Evolutionary conservation across 2,113 vertebrate genomes (phyloP), one percentile per base, ranked within the genome.

Genomic region (Cynopterus brachyotis): DNA sequence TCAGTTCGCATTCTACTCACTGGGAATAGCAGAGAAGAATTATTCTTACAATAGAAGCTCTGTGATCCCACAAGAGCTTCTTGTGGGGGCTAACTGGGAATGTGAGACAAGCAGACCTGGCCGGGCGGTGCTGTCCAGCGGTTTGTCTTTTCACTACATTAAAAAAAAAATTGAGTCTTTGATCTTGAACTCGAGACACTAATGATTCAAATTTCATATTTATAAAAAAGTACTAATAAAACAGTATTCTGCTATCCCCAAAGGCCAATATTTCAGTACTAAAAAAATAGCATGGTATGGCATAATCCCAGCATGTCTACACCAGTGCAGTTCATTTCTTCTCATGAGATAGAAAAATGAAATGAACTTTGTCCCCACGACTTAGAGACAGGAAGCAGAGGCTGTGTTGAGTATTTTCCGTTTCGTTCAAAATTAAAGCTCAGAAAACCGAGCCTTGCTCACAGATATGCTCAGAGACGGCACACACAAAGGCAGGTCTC

Each of bases 361-460:
- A 73, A n/a, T 81, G 79, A 90, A 79, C 75, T 81, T 32, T 57
- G 32, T 3, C 35, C 32, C 40, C 28, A 12, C 2, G 0, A 83
- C 30, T 57, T 35, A 92, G 53, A 94, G 24, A 64, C 20, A 50
- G 72, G 40, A 92, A n/a, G 19, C 62, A 53, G 67, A 45, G 19
- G 64, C 73, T 76, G 20, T 69, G 50, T 67, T 69, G 75, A 81
- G 64, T 81, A 13, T 72, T 93, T 96, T 91, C 88, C 81, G 73
- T 64, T 66, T 75, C 66, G 81, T 72, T 97, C 84, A 94, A 96
- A 94, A 87, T 92, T 55, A 81, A 88, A 95, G 47, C 47, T 37
- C 47, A 72, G 45, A 90, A 76, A 57, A 26, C 57, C 9, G 10
- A 92, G 32, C 26, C 91, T 67, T 69, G 66, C 55, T 91, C 75